These are phyloP conservation scores for Eulemur albifrons DNA, from an alignment of 2,797 vertebrate genomes.

Conservation along the genomic window DNA sequence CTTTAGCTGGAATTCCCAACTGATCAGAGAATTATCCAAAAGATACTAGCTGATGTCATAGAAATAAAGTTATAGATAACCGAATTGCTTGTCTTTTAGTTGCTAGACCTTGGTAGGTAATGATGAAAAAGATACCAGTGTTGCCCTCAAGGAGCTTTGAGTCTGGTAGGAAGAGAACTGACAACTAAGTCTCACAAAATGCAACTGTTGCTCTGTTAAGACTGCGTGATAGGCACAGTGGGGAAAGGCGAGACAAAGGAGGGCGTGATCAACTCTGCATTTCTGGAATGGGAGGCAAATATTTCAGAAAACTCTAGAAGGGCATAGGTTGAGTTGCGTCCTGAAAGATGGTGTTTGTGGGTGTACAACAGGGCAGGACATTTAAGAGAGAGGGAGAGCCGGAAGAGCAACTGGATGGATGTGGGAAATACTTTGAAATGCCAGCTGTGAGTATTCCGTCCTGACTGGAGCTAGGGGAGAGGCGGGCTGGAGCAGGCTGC, in stretches of 20 bases:
- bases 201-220: neutral
- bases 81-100: neutral
- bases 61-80: neutral
- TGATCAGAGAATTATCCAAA: neutral
- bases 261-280: neutral
- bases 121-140: neutral
- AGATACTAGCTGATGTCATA: neutral
- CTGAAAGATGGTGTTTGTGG: neutral
- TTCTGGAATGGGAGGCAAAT: neutral
- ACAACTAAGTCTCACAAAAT: neutral
- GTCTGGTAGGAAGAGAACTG: neutral
- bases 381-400: neutral
- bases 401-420: neutral
- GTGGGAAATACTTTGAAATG: neutral
- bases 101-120: neutral
- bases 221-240: neutral
- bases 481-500: neutral
- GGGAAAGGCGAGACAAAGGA: neutral
- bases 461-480: too few relatives aligned
- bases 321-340: neutral
- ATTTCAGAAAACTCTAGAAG: neutral
- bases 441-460: too few relatives aligned
- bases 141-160: neutral
- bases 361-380: neutral
- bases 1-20: neutral